These are phyloP conservation scores for Oryzias woworae DNA, from an alignment of 2,113 vertebrate genomes.

Conservation along the genomic window DNA sequence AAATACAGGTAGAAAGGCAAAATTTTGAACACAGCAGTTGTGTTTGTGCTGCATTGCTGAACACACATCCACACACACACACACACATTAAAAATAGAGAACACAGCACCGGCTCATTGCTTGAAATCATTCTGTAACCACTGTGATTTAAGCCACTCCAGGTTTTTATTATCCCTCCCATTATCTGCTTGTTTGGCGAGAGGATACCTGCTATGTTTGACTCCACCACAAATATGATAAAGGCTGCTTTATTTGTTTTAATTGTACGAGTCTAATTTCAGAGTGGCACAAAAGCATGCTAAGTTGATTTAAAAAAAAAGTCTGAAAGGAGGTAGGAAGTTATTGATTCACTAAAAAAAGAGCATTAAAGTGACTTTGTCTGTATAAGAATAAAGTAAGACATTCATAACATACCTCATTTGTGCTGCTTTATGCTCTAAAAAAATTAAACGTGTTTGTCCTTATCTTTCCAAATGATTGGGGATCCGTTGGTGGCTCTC, in stretches of 20 bases:
- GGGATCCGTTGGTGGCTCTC: slow-evolving; percentile 20
- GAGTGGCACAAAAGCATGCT: background rate
- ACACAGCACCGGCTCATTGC: slow-evolving; percentile 40
- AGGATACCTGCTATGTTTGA: slow-evolving; percentile 21
- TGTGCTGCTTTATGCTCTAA: too few species aligned
- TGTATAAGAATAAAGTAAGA: too few species aligned
- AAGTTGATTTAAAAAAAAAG: background rate
- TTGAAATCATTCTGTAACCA: slow-evolving; percentile 59
- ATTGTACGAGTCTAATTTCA: slow-evolving; percentile 22
- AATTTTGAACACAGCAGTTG: slow-evolving; percentile 11
- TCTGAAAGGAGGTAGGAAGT: too few species aligned
- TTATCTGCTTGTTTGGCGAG: slow-evolving; percentile 13
- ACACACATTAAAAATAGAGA: background rate
- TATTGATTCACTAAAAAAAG: too few species aligned
- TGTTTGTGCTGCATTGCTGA: slow-evolving; percentile 25
- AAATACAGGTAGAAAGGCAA: too few species aligned
- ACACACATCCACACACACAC: background rate
- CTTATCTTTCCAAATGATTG: slow-evolving; percentile 5
- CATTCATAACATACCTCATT: too few species aligned
- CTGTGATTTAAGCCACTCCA: slow-evolving; percentile 40
- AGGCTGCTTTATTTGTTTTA: slow-evolving; percentile 27
- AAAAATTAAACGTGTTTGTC: background rate
- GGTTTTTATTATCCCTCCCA: slow-evolving; percentile 51
- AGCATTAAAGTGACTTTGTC: too few species aligned
- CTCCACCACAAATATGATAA: slow-evolving; percentile 26